These are phyloP conservation scores for Saimiri boliviensis DNA, from an alignment of 2,113 vertebrate species.

Conservation along the genomic window DNA sequence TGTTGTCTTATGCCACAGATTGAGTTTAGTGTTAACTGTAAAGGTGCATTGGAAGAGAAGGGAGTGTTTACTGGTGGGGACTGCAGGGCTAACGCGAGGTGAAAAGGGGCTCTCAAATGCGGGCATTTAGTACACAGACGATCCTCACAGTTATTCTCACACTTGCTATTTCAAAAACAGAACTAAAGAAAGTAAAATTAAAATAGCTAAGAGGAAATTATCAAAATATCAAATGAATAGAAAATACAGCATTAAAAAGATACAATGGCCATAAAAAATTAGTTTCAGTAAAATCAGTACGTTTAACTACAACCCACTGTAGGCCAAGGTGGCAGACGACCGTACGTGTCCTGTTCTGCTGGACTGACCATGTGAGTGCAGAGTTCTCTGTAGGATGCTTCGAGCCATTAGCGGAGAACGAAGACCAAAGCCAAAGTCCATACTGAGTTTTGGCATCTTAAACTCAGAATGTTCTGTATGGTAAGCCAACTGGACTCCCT, in stretches of 20 bases:
- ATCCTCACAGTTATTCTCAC: not conserved
- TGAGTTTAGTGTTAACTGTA: not conserved
- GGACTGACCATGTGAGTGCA: rapidly evolving
- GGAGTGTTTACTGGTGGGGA: not conserved
- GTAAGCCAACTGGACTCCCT: slow-evolving; percentile 23
- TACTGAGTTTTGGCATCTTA: not conserved
- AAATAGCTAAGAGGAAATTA: not conserved
- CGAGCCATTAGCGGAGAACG: not conserved
- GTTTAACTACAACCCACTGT: not conserved
- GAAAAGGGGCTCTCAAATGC: not conserved
- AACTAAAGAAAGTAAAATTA: not conserved
- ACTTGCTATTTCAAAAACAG: not conserved
- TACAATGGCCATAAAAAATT: not conserved
- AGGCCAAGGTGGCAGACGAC: not conserved
- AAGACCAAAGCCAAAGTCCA: not conserved
- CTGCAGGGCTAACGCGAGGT: not conserved
- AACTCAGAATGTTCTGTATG: not conserved
- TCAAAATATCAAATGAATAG: not conserved
- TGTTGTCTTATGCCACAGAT: not conserved
- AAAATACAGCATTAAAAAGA: not conserved
- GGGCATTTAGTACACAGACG: rapidly evolving
- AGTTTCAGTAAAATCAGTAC: not conserved
- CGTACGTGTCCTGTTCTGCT: not conserved
- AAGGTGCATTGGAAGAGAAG: not conserved
- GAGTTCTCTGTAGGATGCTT: not conserved